phyloP scores from a whole-genome alignment of 2,797 vertebrate species.

The Anabas testudineus region DNA sequence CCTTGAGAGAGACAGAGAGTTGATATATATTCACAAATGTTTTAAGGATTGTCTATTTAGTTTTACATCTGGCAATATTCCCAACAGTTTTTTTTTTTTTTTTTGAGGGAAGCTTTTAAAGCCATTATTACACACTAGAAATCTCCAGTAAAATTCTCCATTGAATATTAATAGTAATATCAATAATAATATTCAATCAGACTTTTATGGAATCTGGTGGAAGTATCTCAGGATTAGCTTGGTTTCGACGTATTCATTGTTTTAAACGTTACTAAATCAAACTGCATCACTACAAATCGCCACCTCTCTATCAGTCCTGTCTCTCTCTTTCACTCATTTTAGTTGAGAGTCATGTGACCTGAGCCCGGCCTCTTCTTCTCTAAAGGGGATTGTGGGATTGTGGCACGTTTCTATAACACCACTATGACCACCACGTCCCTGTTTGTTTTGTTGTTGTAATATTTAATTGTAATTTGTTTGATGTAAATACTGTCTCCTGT shows the following conservation, averaged over 20 bases:
- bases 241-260: conserved; percentile 36
- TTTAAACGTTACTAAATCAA: conserved; percentile 11
- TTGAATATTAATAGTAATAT: conserved; percentile 40
- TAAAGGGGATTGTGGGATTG: conserved; percentile 43
- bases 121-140: conserved; percentile 56
- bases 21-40: conserved; percentile 23
- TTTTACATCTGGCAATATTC: conserved; percentile 22
- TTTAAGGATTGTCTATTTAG: conserved; percentile 30
- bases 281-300: conserved; percentile 12
- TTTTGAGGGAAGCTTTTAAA: conserved; percentile 43
- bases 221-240: conserved; percentile 62
- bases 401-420: conserved; percentile 44
- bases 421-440: conserved; percentile 53
- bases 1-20: conserved; percentile 35
- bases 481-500: conserved; percentile 79
- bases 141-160: conserved; percentile 34
- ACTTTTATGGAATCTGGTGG: conserved; percentile 56
- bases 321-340: conserved; percentile 37
- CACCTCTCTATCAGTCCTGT: conserved; percentile 20
- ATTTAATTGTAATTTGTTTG: conserved; percentile 57
- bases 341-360: conserved; percentile 53
- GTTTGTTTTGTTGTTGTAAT: neutral
- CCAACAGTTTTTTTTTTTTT: neutral
- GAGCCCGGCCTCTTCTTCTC: conserved; percentile 30
- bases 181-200: conserved; percentile 43